These are phyloP conservation scores for Microcebus murinus DNA, from an alignment of 2,113 vertebrate genomes.

Conservation along the genomic window DNA sequence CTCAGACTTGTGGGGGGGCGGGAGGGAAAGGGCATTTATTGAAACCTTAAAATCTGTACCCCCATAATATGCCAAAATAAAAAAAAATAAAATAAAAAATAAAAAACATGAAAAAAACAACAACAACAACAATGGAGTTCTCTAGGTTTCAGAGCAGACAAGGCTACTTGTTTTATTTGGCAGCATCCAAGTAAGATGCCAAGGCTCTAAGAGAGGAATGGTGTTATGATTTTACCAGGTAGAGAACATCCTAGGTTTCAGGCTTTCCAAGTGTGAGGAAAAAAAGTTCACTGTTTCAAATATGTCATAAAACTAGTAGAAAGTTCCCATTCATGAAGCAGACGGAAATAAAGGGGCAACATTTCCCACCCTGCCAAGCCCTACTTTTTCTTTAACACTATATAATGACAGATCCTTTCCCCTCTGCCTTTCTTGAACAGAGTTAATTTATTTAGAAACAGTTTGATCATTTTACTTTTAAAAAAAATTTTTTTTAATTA, in stretches of 20 bases:
- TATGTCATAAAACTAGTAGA: not conserved
- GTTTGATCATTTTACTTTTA: too few species aligned
- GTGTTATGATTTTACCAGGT: not conserved
- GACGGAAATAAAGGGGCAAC: not conserved
- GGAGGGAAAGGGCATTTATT: too few species aligned
- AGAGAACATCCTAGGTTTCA: not conserved
- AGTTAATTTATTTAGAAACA: too few species aligned
- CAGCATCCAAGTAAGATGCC: not conserved
- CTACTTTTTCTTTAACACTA: not conserved
- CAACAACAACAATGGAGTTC: not conserved
- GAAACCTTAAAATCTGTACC: too few species aligned
- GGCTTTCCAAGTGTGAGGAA: not conserved
- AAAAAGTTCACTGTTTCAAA: not conserved
- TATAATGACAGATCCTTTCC: not conserved
- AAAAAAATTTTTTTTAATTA: too few species aligned
- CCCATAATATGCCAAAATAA: too few species aligned
- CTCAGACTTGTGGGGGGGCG: too few species aligned
- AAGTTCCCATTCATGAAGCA: not conserved
- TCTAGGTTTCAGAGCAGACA: not conserved
- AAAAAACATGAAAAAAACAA: too few species aligned
- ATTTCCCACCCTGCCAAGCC: not conserved
- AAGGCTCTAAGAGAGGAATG: not conserved
- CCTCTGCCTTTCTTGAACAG: too few species aligned
- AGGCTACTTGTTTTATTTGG: not conserved
- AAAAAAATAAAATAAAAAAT: too few species aligned